Evolutionary conservation across 2,113 vertebrate genomes (phyloP).

Genomic region (Gymnarchus niloticus): DNA sequence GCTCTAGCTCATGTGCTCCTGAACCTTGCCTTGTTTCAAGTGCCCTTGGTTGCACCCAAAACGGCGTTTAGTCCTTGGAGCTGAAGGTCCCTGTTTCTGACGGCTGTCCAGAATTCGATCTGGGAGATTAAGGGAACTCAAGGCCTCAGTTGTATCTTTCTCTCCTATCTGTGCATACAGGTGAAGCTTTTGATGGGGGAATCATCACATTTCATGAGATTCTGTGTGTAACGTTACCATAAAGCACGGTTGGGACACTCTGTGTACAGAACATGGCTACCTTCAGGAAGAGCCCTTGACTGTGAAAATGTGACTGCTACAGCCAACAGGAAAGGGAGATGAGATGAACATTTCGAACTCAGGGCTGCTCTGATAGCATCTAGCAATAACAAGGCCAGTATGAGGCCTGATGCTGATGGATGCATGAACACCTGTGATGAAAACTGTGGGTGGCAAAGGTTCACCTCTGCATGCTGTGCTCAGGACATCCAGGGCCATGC

Average conservation of each 20-base stretch:
- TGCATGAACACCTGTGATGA: too few species aligned
- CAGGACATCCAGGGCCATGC: constrained; percentile 67
- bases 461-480: constrained; percentile 42
- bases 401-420: background rate
- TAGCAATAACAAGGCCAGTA: background rate
- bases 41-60: background rate
- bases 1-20: background rate
- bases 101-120: background rate
- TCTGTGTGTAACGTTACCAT: background rate
- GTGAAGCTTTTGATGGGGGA: background rate
- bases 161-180: background rate
- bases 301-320: background rate
- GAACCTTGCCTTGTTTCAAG: background rate
- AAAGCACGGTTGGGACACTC: background rate
- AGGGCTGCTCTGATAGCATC: background rate
- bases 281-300: background rate
- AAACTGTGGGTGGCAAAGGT: background rate
- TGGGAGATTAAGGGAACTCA: background rate
- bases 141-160: background rate
- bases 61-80: background rate
- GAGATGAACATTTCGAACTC: background rate
- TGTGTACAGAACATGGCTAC: background rate
- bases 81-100: background rate
- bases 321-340: background rate
- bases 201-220: background rate